Evolutionary conservation across 2,113 vertebrate species (phyloP).

Genomic region (Nothocercus julius): DNA sequence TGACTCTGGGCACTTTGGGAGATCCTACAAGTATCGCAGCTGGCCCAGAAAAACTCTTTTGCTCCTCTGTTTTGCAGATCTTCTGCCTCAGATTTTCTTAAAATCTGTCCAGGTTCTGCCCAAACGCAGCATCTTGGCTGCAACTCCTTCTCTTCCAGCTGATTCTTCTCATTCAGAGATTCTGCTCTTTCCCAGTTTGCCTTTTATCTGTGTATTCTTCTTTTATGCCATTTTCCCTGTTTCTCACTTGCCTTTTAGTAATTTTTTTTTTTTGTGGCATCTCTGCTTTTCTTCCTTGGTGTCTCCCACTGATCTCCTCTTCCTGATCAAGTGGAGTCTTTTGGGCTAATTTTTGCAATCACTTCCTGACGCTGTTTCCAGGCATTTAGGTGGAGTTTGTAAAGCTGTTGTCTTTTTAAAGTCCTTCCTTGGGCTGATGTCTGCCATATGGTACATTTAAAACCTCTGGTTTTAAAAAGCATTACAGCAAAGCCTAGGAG

Average conservation of each 20-base stretch:
- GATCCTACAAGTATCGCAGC: background rate
- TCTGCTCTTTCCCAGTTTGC: background rate
- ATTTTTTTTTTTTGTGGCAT: background rate
- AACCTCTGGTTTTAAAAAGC: background rate
- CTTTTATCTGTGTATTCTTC: background rate
- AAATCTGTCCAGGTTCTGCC: background rate
- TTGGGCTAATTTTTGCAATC: background rate
- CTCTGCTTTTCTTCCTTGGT: background rate
- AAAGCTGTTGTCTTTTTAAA: background rate
- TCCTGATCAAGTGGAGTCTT: background rate
- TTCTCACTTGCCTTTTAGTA: background rate
- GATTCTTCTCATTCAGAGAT: background rate
- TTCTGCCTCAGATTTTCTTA: background rate
- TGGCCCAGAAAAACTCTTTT: background rate
- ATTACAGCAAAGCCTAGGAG: background rate
- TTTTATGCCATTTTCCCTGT: background rate
- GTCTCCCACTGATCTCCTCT: background rate
- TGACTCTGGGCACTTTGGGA: background rate
- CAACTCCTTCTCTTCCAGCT: background rate
- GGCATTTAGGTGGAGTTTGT: background rate
- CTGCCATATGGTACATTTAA: background rate
- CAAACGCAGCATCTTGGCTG: background rate
- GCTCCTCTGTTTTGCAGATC: background rate
- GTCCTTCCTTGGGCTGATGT: background rate
- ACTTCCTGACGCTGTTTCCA: background rate